Evolutionary conservation across 2,888 invertebrate genomes (phyloP).

Genomic region (Drosophila engyochracea): DNA sequence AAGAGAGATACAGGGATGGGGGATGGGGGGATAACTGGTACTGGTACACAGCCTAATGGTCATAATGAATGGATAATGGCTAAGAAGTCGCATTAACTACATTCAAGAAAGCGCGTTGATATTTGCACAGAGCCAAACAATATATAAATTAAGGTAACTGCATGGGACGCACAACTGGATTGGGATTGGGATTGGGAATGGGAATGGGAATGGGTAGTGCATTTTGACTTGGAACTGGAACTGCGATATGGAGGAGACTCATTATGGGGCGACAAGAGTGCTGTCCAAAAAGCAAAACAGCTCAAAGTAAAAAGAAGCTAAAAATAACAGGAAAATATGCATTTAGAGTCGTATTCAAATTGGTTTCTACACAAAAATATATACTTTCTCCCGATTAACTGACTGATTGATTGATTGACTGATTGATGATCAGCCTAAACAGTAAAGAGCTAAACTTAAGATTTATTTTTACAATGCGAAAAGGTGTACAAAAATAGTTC

Average conservation of each 20-base stretch:
- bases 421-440: background rate
- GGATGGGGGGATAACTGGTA: background rate
- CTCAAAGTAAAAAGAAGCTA: background rate
- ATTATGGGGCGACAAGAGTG: slow-evolving; percentile 8
- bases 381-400: background rate
- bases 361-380: background rate
- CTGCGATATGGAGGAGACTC: slow-evolving; percentile 18
- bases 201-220: slow-evolving; percentile 4
- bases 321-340: background rate
- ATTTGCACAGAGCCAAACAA: slow-evolving; percentile 80
- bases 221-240: background rate
- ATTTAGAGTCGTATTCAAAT: background rate
- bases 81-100: slow-evolving; percentile 76
- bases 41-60: slow-evolving; percentile 76
- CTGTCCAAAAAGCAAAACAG: background rate
- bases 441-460: background rate
- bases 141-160: slow-evolving; percentile 81
- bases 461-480: background rate
- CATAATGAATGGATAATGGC: slow-evolving; percentile 82
- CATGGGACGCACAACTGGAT: slow-evolving; percentile 35
- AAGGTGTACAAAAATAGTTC: background rate
- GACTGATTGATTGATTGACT: background rate
- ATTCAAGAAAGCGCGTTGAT: slow-evolving; percentile 80
- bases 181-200: background rate
- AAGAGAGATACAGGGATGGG: background rate